Conservation (phyloP, 2,888 invertebrate species). For the Euplexia lucipara region DNA sequence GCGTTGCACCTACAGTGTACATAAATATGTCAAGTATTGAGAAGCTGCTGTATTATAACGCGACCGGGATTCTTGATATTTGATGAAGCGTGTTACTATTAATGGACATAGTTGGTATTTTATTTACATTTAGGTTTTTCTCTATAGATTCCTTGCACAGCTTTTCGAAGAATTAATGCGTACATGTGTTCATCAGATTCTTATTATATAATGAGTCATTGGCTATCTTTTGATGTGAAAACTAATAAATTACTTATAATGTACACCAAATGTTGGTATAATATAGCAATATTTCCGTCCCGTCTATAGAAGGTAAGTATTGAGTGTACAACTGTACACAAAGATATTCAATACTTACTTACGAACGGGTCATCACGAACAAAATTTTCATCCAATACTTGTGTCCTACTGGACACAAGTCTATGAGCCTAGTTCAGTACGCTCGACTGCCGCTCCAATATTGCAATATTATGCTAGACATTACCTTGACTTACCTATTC, state of each 20-base stretch:
- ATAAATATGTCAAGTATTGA: conserved; percentile 91
- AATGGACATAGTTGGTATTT: conserved; percentile 10
- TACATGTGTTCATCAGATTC: conserved; percentile 34
- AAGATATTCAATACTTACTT: no score
- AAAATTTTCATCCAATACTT: no score
- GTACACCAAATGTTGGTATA: neutral
- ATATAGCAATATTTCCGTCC: no score
- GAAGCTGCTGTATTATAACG: conserved; percentile 80
- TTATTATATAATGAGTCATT: conserved; percentile 34
- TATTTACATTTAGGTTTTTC: conserved; percentile 15
- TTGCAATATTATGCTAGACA: no score
- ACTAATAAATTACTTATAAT: conserved; percentile 41
- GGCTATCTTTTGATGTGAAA: conserved; percentile 17
- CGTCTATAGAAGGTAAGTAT: no score
- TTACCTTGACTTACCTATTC: no score
- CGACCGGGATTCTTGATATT: conserved; percentile 78
- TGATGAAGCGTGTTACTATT: conserved; percentile 49
- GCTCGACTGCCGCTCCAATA: no score
- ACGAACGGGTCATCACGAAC: no score
- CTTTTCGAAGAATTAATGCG: conserved; percentile 32
- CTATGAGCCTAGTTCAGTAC: no score
- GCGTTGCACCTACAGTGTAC: conserved; percentile 89
- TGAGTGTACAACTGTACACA: no score
- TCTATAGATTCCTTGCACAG: neutral
- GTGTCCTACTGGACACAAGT: no score